A percentile compares a stretch with the other conserved stretches of the same genome.
Evolutionary conservation across 1,140 invertebrate genomes (phyloP).

Genomic region (Hylaeus anthracinus): DNA sequence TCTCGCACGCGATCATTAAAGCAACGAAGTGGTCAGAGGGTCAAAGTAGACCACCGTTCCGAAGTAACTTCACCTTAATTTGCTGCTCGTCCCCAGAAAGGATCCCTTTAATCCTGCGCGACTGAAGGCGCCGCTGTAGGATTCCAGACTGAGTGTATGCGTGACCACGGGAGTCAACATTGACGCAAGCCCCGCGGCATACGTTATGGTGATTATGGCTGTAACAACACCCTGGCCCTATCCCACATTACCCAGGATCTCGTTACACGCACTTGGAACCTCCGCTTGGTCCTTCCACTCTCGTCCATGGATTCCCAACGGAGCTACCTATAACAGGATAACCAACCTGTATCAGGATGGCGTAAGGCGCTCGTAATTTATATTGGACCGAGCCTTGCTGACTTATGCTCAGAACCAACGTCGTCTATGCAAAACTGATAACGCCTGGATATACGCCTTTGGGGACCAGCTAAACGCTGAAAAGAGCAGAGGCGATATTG

Average conservation of each 20-base stretch:
- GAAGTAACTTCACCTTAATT: constrained; percentile 36
- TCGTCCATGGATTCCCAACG: constrained; percentile 24
- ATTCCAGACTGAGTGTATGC: constrained; percentile 57
- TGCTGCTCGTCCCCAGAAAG: constrained; percentile 12
- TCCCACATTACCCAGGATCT: constrained; percentile 58
- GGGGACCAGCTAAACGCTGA: too few relatives aligned
- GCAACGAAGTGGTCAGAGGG: constrained; percentile 31
- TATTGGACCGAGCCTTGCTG: not conserved
- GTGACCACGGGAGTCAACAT: constrained; percentile 68
- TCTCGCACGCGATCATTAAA: constrained; percentile 37
- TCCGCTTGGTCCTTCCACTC: not conserved
- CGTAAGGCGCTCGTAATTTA: constrained; percentile 47
- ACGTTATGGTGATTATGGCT: constrained; percentile 71
- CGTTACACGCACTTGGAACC: constrained; percentile 68
- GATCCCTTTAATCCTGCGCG: constrained; percentile 54
- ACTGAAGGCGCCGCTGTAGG: constrained; percentile 39
- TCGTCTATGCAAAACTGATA: too few relatives aligned
- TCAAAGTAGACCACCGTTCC: constrained; percentile 14
- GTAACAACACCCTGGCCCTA: constrained; percentile 61
- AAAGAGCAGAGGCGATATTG: too few relatives aligned
- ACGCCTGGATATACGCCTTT: too few relatives aligned
- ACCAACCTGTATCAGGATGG: constrained; percentile 22
- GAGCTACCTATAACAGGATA: not conserved
- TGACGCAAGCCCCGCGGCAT: constrained; percentile 69
- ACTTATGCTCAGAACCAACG: not conserved